Base-by-base conservation (phyloP, 2,797 vertebrate genomes). In the Ceryle rudis region DNA sequence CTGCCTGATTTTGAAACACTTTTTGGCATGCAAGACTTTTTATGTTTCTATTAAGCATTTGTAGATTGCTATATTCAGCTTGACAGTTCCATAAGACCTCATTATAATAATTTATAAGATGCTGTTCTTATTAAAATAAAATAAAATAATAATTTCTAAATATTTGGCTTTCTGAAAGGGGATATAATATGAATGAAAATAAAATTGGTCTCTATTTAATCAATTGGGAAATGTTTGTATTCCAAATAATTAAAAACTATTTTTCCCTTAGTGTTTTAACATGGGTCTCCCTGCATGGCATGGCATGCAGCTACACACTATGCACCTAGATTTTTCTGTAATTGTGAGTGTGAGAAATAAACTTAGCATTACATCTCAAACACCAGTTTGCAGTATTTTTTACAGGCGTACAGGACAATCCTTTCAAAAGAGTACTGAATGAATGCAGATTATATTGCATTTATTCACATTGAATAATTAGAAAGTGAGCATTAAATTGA, bases 401-500 rank as follows among this genome's bases (percentile, higher is more conserved):
- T 82, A 57, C 78, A 81, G 71, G 54, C 83, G n/a, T 90, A 73
- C 23, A 77, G 90, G 79, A 75, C 4, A 35, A 15, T 29, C 10
- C 37, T 88, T 95, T 72, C 55, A 92, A 82, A 80, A 67, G 25
- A 87, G 22, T 44, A 46, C 25, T 58, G 39, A 62, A 81, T 90
- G 93, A 94, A 86, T 84, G 23, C 8, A 58, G 65, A 90, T 69
- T 86, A 31, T 83, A 83, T 93, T 88, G 69, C 70, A 92, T 81
- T 96, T 95, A 86, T 84, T 94, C 77, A 86, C 44, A 89, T 92
- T 93, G 93, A 95, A 95, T 81, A 84, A 92, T 79, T 95, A 96
- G 92, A 88, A 97, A 95, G 65, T 91, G 87, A 93, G 55, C 58
- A 95, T 60, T 73, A 94, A 81, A 77, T 31, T 96, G 96, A 88